phyloP scores from a whole-genome alignment of 35 echinoderm and acorn worm genomes.

The Holothuria glaberrima region DNA sequence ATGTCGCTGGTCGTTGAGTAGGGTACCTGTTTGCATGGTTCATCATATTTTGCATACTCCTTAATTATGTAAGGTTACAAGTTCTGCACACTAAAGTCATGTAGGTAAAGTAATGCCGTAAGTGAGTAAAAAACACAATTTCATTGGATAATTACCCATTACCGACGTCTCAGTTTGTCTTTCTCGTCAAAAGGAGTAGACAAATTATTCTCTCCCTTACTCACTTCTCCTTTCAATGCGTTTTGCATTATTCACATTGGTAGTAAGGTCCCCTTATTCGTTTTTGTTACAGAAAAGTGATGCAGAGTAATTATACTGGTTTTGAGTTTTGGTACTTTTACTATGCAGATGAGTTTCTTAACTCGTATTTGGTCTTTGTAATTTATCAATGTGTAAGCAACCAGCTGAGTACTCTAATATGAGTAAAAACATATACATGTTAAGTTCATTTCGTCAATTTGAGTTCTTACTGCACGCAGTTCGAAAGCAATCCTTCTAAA shows the following conservation, averaged over 20 bases:
- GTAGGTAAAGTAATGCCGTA: background rate
- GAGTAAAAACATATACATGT: background rate
- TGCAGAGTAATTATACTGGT: background rate
- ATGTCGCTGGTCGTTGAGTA: no score
- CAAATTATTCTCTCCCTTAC: background rate
- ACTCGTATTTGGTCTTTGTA: background rate
- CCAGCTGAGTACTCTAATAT: background rate
- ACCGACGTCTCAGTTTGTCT: background rate
- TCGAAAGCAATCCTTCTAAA: no score
- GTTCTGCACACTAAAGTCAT: background rate
- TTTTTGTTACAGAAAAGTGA: conserved; percentile 4
- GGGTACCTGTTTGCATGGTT: no score
- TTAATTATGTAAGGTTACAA: no score
- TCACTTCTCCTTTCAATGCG: background rate
- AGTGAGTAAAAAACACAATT: background rate
- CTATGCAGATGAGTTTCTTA: background rate
- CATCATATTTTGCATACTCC: no score
- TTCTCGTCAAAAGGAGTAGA: background rate
- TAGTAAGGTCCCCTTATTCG: background rate
- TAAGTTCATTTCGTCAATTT: background rate
- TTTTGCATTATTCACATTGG: conserved; percentile 10
- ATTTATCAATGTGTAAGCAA: background rate
- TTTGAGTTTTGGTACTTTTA: background rate
- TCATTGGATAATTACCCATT: background rate
- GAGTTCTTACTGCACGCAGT: background rate